Percentiles rank a stretch among this genome's conserved stretches.
phyloP scores from a whole-genome alignment of 2,888 invertebrate genomes.

The Cerceris ruficornis region DNA sequence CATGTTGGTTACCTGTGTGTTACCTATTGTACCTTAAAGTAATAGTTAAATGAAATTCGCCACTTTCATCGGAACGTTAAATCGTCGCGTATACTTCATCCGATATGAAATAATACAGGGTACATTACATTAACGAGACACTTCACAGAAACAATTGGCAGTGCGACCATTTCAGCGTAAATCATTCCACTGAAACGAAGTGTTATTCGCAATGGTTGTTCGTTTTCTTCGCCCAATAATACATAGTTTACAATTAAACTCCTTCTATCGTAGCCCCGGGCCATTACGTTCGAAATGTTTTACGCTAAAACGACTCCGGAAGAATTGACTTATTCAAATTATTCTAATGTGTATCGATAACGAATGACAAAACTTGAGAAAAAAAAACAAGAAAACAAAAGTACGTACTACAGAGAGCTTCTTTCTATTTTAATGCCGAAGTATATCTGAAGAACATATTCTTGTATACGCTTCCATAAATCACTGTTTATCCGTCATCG shows the following conservation, averaged over 20 bases:
- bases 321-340: slow-evolving; percentile 20
- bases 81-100: slow-evolving; percentile 14
- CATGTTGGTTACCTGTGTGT: slow-evolving; percentile 9
- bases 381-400: background rate
- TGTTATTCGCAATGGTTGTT: slow-evolving; percentile 10
- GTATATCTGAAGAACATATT: slow-evolving; percentile 55
- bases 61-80: slow-evolving; percentile 15
- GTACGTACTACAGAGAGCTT: slow-evolving; percentile 37
- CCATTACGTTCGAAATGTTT: background rate
- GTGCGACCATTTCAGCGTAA: slow-evolving; percentile 5
- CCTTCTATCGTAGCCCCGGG: background rate
- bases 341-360: slow-evolving; percentile 8
- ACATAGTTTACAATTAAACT: background rate
- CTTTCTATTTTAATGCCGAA: slow-evolving; percentile 54
- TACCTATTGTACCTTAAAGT: slow-evolving; percentile 27
- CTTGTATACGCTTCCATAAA: slow-evolving; percentile 57
- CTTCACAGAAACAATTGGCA: slow-evolving; percentile 5
- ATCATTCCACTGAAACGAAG: slow-evolving; percentile 2
- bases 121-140: slow-evolving; percentile 54
- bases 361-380: background rate
- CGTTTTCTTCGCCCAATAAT: slow-evolving; percentile 18
- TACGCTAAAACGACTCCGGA: slow-evolving; percentile 11
- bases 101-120: slow-evolving; percentile 58
- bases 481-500: slow-evolving; percentile 47
- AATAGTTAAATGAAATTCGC: slow-evolving; percentile 14